Evolutionary conservation across 2,113 vertebrate genomes (phyloP).

Genomic region (Bubo bubo): DNA sequence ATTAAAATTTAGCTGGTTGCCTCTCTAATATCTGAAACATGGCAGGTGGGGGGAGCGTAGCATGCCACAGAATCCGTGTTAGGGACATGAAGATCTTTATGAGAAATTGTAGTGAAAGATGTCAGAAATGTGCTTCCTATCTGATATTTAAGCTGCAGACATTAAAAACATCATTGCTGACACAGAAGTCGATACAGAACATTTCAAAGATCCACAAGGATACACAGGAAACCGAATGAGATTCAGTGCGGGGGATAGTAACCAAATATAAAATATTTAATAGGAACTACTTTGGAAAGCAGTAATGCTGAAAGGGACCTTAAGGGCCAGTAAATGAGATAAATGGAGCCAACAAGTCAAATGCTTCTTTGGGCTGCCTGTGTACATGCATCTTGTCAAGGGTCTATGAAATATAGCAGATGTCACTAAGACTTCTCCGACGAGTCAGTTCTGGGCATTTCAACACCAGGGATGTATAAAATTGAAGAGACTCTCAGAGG

Average conservation of each 20-base stretch:
- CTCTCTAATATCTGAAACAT: not conserved
- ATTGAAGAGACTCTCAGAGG: not conserved
- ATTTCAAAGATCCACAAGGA: not conserved
- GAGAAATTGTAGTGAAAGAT: not conserved
- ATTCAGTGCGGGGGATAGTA: not conserved
- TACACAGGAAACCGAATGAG: not conserved
- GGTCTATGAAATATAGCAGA: not conserved
- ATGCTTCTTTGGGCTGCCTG: not conserved
- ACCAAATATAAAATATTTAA: slow-evolving; percentile 32
- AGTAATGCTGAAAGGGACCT: slow-evolving; percentile 13
- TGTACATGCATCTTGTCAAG: not conserved
- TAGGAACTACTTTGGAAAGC: not conserved
- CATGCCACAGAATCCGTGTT: no score
- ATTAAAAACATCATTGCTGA: not conserved
- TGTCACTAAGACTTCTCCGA: not conserved
- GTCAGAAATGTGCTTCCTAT: not conserved
- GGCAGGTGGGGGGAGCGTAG: fast-evolving
- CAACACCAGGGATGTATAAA: not conserved
- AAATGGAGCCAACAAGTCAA: slow-evolving; percentile 29
- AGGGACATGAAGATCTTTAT: not conserved
- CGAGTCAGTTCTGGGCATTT: not conserved
- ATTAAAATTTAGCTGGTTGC: not conserved
- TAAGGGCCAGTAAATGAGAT: slow-evolving; percentile 35
- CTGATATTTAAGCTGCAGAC: not conserved
- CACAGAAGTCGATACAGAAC: not conserved